phyloP scores from a whole-genome alignment of 2,888 invertebrate genomes.

The Mesochorus sp. region DNA sequence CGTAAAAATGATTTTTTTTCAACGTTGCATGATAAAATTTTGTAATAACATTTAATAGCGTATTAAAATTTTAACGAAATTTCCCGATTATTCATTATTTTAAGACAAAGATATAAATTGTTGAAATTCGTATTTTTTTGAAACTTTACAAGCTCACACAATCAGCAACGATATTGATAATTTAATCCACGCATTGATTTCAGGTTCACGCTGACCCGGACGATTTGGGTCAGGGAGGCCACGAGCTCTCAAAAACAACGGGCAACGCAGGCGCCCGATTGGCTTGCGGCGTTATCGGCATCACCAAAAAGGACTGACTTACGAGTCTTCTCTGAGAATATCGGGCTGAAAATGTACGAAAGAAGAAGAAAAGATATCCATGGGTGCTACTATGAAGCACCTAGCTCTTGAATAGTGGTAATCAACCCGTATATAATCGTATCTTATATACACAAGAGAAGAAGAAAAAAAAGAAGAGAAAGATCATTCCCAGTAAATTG shows the following conservation, averaged over 20 bases:
- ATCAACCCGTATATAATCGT: too few species aligned
- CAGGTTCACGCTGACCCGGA: conserved; percentile 94
- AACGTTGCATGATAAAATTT: too few species aligned
- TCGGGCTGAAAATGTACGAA: conserved; percentile 31
- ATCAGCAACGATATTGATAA: too few species aligned
- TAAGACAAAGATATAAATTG: too few species aligned
- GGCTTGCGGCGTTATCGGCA: conserved; percentile 94
- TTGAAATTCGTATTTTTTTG: too few species aligned
- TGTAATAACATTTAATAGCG: too few species aligned
- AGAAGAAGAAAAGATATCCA: conserved; percentile 35
- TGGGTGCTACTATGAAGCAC: conserved; percentile 51
- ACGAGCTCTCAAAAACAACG: conserved; percentile 95
- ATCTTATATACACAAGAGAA: conserved; percentile 1
- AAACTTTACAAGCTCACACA: too few species aligned
- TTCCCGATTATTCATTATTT: too few species aligned
- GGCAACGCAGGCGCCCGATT: conserved; percentile 97
- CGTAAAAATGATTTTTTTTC: too few species aligned
- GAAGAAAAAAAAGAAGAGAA: conserved; percentile 49
- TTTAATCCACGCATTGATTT: conserved; percentile 22
- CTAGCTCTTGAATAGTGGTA: conserved; percentile 60
- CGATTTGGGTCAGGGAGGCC: conserved; percentile 96
- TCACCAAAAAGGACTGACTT: conserved; percentile 83
- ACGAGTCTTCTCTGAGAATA: conserved; percentile 60
- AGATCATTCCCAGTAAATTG: conserved; percentile 66
- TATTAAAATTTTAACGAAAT: too few species aligned